Percentiles rank a stretch among this genome's conserved stretches.
Conservation (phyloP, 35 echinoderm and acorn worm genomes). For the Heliocidaris tuberculata region DNA sequence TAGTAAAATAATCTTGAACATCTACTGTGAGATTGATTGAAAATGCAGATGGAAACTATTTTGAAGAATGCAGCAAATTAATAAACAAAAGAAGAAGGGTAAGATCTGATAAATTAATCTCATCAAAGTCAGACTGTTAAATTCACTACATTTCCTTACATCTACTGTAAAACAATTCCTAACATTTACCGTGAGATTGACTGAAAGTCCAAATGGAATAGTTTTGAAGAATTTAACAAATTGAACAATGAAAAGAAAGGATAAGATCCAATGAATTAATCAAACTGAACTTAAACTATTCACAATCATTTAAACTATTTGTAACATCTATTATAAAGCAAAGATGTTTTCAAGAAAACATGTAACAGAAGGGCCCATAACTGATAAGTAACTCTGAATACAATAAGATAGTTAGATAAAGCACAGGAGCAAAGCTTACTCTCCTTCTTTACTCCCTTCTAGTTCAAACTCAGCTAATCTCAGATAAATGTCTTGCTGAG, state of each 20-base stretch:
- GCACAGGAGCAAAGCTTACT: not conserved
- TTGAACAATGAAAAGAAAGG: too few relatives aligned
- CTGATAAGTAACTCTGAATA: not conserved
- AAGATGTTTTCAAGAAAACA: not conserved
- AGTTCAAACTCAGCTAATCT: not conserved
- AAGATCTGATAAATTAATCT: not conserved
- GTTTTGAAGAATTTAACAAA: too few relatives aligned
- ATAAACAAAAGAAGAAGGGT: not conserved
- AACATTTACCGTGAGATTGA: too few relatives aligned
- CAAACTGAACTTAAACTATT: too few relatives aligned
- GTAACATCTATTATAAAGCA: not conserved
- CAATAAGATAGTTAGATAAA: not conserved
- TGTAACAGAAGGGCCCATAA: not conserved
- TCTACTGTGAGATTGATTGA: not conserved
- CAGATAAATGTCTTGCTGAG: not conserved
- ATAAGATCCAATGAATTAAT: too few relatives aligned
- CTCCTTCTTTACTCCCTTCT: too few relatives aligned
- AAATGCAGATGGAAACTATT: not conserved
- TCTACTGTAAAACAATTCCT: not conserved
- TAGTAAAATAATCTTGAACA: not conserved
- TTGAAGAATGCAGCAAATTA: not conserved
- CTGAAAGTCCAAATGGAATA: too few relatives aligned
- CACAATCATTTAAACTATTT: too few relatives aligned
- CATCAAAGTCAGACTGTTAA: not conserved
- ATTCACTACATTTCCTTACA: not conserved